A percentile compares a stretch with the other conserved stretches of the same genome.
phyloP scores from a whole-genome alignment of 2,888 invertebrate species.

The Polyommatus icarus region DNA sequence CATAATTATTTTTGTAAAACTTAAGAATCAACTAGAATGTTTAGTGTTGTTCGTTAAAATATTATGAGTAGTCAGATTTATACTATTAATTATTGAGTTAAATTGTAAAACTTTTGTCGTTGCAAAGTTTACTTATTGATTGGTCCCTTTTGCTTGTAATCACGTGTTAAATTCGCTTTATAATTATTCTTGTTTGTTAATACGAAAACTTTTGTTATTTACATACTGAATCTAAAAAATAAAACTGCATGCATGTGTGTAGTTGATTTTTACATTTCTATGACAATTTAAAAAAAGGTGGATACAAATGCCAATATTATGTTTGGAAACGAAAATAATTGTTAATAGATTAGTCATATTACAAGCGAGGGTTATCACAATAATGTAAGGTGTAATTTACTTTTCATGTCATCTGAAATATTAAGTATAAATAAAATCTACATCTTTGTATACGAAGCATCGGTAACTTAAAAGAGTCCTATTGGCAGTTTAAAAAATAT shows the following conservation, averaged over 20 bases:
- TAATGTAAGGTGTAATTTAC: constrained; percentile 53
- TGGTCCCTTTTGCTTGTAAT: constrained; percentile 81
- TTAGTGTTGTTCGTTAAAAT: constrained; percentile 53
- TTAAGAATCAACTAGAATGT: constrained; percentile 66
- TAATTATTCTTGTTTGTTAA: constrained; percentile 58
- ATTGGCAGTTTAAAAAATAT: constrained; percentile 66
- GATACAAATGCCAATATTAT: constrained; percentile 24
- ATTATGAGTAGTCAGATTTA: constrained; percentile 54
- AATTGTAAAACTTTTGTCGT: constrained; percentile 54
- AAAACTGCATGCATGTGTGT: constrained; percentile 33
- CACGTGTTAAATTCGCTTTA: constrained; percentile 57
- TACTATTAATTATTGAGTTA: constrained; percentile 46
- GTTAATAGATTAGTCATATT: constrained; percentile 78
- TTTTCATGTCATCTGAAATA: constrained; percentile 48
- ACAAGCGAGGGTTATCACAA: constrained; percentile 80
- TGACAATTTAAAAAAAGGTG: constrained; percentile 11
- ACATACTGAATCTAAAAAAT: constrained; percentile 56
- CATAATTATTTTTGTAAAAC: constrained; percentile 55
- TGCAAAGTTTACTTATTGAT: constrained; percentile 66
- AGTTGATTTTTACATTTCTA: constrained; percentile 21
- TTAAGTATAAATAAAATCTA: constrained; percentile 57
- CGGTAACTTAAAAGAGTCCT: constrained; percentile 72
- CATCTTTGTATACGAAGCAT: constrained; percentile 68
- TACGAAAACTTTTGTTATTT: constrained; percentile 60
- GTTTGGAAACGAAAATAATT: constrained; percentile 41